Evolutionary conservation across 1,140 invertebrate species (phyloP).

Genomic region (Psix sp.): DNA sequence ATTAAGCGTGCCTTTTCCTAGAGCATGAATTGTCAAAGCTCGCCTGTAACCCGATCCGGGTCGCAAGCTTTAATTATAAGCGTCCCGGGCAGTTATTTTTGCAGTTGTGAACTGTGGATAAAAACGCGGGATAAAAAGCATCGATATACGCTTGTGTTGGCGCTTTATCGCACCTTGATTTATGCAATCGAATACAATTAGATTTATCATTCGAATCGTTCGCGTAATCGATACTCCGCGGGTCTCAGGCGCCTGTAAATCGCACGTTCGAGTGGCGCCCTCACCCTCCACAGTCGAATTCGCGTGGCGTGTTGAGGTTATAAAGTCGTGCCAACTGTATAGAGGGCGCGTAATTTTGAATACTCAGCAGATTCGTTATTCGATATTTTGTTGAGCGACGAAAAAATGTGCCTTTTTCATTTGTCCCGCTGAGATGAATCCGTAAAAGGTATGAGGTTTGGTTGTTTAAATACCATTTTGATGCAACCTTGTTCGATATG

Average conservation of each 20-base stretch:
- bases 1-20: conserved; percentile 14
- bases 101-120: conserved; percentile 16
- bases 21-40: conserved; percentile 20
- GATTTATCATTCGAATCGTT: conserved; percentile 54
- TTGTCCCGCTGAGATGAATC: conserved; percentile 40
- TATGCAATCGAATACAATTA: conserved; percentile 42
- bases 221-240: conserved; percentile 42
- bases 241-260: conserved; percentile 21
- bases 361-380: conserved; percentile 31
- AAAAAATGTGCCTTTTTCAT: conserved; percentile 28
- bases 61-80: conserved; percentile 37
- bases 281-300: too few relatives aligned
- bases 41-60: conserved; percentile 31
- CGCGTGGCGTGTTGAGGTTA: not conserved
- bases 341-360: conserved; percentile 36
- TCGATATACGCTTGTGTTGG: not conserved
- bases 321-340: conserved; percentile 5
- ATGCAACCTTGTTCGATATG: conserved; percentile 28
- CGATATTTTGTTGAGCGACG: conserved; percentile 30
- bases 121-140: conserved; percentile 3
- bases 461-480: conserved; percentile 36
- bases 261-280: conserved; percentile 8
- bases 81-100: conserved; percentile 36
- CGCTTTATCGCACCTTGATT: conserved; percentile 38
- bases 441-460: conserved; percentile 28